phyloP scores from a whole-genome alignment of 2,888 invertebrate species.

The Lepidocyrtoides sp. region DNA sequence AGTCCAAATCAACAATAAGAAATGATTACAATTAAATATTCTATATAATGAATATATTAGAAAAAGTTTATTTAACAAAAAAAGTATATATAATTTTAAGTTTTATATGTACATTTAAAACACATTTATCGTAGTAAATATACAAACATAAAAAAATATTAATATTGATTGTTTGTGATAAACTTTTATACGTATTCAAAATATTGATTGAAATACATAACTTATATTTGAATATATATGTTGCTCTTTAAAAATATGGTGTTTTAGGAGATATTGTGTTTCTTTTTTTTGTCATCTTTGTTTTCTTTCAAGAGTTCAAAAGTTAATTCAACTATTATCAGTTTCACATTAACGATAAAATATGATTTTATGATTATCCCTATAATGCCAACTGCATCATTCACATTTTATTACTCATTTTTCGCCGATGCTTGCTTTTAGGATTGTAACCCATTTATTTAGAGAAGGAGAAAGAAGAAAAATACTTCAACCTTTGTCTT shows the following conservation, averaged over 20 bases:
- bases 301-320: background rate
- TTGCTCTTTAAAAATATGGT: background rate
- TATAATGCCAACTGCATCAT: background rate
- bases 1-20: slow-evolving; percentile 64
- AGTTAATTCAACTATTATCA: background rate
- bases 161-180: slow-evolving; percentile 76
- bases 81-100: slow-evolving; percentile 42
- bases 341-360: background rate
- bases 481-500: too few relatives aligned
- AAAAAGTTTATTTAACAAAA: slow-evolving; percentile 39
- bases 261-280: slow-evolving; percentile 20
- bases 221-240: slow-evolving; percentile 21
- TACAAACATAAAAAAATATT: slow-evolving; percentile 18
- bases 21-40: background rate
- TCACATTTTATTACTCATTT: background rate
- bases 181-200: slow-evolving; percentile 75
- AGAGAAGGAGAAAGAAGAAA: too few relatives aligned
- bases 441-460: background rate
- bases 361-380: background rate
- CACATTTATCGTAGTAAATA: background rate
- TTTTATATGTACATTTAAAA: slow-evolving; percentile 32
- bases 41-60: slow-evolving; percentile 20
- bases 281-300: slow-evolving; percentile 36
- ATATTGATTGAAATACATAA: slow-evolving; percentile 65
- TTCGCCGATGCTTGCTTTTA: background rate